Conservation (phyloP, 2,113 vertebrate species). For the Tricholaema leucomelas region DNA sequence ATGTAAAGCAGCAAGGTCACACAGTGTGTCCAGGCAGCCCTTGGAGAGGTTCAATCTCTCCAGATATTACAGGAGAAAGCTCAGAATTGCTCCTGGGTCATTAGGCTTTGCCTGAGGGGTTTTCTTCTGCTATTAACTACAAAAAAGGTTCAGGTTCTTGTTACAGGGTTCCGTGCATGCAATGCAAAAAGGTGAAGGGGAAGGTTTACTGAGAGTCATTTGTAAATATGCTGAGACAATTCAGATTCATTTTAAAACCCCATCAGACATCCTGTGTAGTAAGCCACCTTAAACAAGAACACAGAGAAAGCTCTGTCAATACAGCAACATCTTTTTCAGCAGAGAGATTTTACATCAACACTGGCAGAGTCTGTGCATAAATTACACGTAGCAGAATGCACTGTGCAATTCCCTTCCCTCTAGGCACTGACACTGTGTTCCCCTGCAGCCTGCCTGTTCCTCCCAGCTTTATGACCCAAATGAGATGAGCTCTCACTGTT, state of each 20-base stretch:
- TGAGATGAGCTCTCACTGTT: slow-evolving; percentile 74
- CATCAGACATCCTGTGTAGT: slow-evolving; percentile 52
- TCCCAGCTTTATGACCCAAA: slow-evolving; percentile 74
- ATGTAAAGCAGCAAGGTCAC: slow-evolving; percentile 74
- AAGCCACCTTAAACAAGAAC: slow-evolving; percentile 68
- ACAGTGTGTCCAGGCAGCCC: slow-evolving; percentile 59
- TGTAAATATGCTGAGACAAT: slow-evolving; percentile 67
- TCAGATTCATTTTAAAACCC: slow-evolving; percentile 53
- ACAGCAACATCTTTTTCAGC: slow-evolving; percentile 44
- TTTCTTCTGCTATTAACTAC: slow-evolving; percentile 73
- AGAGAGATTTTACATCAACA: slow-evolving; percentile 56
- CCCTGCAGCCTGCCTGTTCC: slow-evolving; percentile 63
- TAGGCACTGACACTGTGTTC: slow-evolving; percentile 41
- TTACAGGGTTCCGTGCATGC: slow-evolving; percentile 41
- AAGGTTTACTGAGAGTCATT: slow-evolving; percentile 35
- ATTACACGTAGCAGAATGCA: slow-evolving; percentile 41
- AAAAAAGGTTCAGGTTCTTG: slow-evolving; percentile 69
- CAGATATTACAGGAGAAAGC: slow-evolving; percentile 62
- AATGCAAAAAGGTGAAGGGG: slow-evolving; percentile 66
- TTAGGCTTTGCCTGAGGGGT: slow-evolving; percentile 76
- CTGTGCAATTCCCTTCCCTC: slow-evolving; percentile 64
- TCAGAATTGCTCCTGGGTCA: slow-evolving; percentile 72
- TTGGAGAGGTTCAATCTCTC: slow-evolving; percentile 57
- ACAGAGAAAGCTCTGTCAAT: slow-evolving; percentile 65
- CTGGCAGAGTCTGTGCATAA: slow-evolving; percentile 65